phyloP scores from a whole-genome alignment of 2,888 invertebrate species.

The Agrilus biguttatus region DNA sequence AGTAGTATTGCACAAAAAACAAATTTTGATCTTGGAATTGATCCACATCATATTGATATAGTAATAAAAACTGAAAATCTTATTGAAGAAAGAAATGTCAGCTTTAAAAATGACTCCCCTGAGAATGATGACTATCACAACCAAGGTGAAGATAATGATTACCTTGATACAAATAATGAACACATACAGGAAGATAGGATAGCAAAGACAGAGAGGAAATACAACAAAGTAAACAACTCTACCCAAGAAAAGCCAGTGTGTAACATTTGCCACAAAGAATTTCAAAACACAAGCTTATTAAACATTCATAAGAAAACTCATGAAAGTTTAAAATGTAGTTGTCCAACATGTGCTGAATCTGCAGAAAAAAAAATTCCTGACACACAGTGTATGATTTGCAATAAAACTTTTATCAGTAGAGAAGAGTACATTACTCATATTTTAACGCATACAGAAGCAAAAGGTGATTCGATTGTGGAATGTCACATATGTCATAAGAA shows the following conservation, averaged over 20 bases:
- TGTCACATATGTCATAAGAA: slow-evolving; percentile 39
- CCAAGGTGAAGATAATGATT: too few relatives aligned
- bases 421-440: slow-evolving; percentile 5
- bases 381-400: slow-evolving; percentile 4
- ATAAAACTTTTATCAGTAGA: slow-evolving; percentile 5
- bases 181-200: slow-evolving; percentile 15
- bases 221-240: too few relatives aligned
- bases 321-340: background rate
- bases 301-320: slow-evolving; percentile 14
- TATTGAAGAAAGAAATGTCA: slow-evolving; percentile 12
- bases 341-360: too few relatives aligned
- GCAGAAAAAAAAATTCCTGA: too few relatives aligned
- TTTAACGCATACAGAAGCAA: slow-evolving; percentile 4
- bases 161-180: slow-evolving; percentile 11
- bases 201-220: background rate
- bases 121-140: too few relatives aligned
- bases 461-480: slow-evolving; percentile 19
- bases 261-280: slow-evolving; percentile 34
- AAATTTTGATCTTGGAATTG: slow-evolving; percentile 7
- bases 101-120: too few relatives aligned
- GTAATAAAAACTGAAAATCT: slow-evolving; percentile 15
- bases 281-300: slow-evolving; percentile 23
- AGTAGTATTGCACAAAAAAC: background rate
- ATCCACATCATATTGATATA: slow-evolving; percentile 21
- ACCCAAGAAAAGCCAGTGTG: slow-evolving; percentile 19